These are phyloP conservation scores for Parthenolecanium corni DNA, from an alignment of 2,888 invertebrate species.

Conservation along the genomic window DNA sequence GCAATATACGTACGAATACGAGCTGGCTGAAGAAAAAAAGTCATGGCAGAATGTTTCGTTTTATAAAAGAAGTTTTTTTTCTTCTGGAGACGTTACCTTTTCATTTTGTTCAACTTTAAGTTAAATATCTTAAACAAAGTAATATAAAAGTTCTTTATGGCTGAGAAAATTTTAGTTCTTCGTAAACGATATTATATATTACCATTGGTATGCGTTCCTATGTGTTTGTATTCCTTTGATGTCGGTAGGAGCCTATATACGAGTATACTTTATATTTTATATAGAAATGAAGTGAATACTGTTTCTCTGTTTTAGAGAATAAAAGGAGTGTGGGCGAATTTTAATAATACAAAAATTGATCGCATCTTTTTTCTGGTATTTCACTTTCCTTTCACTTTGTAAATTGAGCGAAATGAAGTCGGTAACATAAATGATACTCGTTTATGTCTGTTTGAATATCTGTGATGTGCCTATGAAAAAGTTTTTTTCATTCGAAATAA, in stretches of 20 bases:
- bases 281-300: slow-evolving; percentile 12
- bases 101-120: slow-evolving; percentile 17
- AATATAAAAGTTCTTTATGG: slow-evolving; percentile 24
- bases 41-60: slow-evolving; percentile 19
- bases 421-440: no score
- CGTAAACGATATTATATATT: slow-evolving; percentile 21
- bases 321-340: slow-evolving; percentile 10
- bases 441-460: no score
- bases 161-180: slow-evolving; percentile 16
- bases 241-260: no score
- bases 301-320: slow-evolving; percentile 11
- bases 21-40: no score
- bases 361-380: no score
- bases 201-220: slow-evolving; percentile 21
- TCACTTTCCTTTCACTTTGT: no score
- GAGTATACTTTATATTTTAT: slow-evolving; percentile 17
- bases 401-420: no score
- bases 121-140: slow-evolving; percentile 24
- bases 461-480: no score
- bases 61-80: slow-evolving; percentile 13
- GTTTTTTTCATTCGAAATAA: no score
- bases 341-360: slow-evolving; percentile 14
- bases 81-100: slow-evolving; percentile 7
- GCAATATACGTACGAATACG: no score
- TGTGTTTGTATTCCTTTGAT: slow-evolving; percentile 13